Evolutionary conservation across 2,888 invertebrate species (phyloP).

Genomic region (Dynastes hyllus): DNA sequence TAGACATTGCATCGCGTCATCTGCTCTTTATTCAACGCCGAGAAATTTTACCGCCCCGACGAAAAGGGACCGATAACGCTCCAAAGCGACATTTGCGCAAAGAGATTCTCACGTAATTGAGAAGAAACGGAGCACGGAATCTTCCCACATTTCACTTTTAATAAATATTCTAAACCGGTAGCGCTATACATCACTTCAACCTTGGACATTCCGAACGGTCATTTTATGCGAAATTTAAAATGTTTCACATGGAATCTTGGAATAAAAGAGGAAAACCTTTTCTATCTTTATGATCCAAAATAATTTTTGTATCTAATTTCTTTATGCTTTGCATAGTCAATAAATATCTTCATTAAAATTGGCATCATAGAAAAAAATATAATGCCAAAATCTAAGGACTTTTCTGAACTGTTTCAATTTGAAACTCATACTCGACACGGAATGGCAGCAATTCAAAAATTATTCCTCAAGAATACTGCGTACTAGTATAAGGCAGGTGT

Average conservation of each 20-base stretch:
- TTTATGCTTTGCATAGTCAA: too few relatives aligned
- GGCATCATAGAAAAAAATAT: too few relatives aligned
- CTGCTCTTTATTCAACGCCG: slow-evolving; percentile 31
- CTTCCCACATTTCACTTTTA: slow-evolving; percentile 29
- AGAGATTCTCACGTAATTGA: slow-evolving; percentile 31
- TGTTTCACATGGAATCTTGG: too few relatives aligned
- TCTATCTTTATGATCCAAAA: too few relatives aligned
- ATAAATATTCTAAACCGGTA: slow-evolving; percentile 14
- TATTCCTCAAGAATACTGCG: too few relatives aligned
- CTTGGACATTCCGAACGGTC: not conserved
- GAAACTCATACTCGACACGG: too few relatives aligned
- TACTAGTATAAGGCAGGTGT: too few relatives aligned
- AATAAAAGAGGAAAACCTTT: not conserved
- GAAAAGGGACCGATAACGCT: slow-evolving; percentile 33
- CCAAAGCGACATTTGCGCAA: slow-evolving; percentile 4
- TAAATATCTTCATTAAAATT: too few relatives aligned
- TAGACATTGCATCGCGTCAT: slow-evolving; percentile 39
- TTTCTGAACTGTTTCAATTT: too few relatives aligned
- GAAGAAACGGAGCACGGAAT: slow-evolving; percentile 13
- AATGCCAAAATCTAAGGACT: too few relatives aligned
- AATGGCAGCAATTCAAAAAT: too few relatives aligned
- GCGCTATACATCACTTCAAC: not conserved
- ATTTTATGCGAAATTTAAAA: not conserved
- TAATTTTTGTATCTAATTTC: too few relatives aligned
- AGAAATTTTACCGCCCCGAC: slow-evolving; percentile 18